Evolutionary conservation across 2,888 invertebrate genomes (phyloP), one percentile per base, ranked within the genome.

Genomic region (Eupelmus urozonus): DNA sequence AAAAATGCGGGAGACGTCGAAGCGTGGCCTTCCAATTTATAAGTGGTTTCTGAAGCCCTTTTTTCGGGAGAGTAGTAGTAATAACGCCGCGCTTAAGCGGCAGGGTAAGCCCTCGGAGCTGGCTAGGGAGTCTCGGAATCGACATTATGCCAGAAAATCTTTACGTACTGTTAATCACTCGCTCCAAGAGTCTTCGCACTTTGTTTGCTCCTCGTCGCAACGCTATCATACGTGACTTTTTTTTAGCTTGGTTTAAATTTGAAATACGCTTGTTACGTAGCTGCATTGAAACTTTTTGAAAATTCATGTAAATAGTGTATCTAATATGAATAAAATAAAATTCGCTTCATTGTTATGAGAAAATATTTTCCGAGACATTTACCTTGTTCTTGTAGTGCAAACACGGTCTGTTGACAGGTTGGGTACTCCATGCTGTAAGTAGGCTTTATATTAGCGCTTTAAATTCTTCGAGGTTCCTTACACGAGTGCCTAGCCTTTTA

Each of bases 391-490:
- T 45, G 5, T n/a, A 55, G 7, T 34, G 13, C n/a, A 62, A 57
- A 75, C 78, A 76, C 76, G 85, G 85, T 86, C 87, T 87, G 86
- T 85, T 82, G 81, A 84, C 83, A 82, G 86, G 86, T 87, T 86
- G 84, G 85, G 85, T 86, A 84, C 85, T 86, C 83, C 83, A n/a
- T n/a, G 82, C 82, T 85, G 80, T 25, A 45, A 20, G 11, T 2
- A 53, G 1, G 20, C 27, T 78, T 79, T 63, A 49, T 70, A n/a
- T n/a, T 49, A n/a, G 23, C 59, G 34, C 80, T 60, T 27, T 16
- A 63, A 25, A n/a, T 57, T 75, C n/a, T 49, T 65, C 25, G 70
- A 82, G 82, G 81, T 87, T 87, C 84, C 85, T 87, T 87, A 87
- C 85, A 86, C 20, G 85, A 86, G 86, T 86, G 85, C 87, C 86